A percentile compares a stretch with the other conserved stretches of the same genome.
Conservation (phyloP, 2,113 vertebrate genomes). For the Cebus imitator region DNA sequence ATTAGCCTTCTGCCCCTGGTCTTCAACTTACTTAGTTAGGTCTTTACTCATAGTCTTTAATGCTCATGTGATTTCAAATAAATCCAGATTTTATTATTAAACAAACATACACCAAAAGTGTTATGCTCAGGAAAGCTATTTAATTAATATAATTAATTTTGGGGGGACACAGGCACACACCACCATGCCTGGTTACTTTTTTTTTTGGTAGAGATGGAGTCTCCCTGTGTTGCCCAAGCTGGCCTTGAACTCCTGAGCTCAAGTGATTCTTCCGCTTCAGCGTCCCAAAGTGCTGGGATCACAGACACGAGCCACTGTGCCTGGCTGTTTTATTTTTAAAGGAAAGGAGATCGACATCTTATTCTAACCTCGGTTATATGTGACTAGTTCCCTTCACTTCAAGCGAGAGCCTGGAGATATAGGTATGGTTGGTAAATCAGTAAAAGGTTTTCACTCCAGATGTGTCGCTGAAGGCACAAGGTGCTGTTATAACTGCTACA, state of each 20-base stretch:
- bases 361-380: background rate
- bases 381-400: background rate
- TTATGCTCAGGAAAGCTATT: background rate
- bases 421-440: too few relatives aligned
- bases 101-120: background rate
- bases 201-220: too few relatives aligned
- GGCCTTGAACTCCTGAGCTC: too few relatives aligned
- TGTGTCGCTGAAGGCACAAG: fast-evolving
- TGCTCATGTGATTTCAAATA: background rate
- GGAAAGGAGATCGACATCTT: background rate
- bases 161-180: too few relatives aligned
- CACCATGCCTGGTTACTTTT: too few relatives aligned
- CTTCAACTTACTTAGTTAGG: background rate
- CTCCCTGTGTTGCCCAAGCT: too few relatives aligned
- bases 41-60: background rate
- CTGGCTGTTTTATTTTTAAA: background rate
- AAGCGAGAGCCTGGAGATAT: background rate
- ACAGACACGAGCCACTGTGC: too few relatives aligned
- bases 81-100: background rate
- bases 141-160: background rate
- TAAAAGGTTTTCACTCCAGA: background rate
- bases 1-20: background rate
- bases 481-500: background rate
- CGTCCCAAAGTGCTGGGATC: too few relatives aligned
- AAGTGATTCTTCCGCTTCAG: too few relatives aligned